Evolutionary conservation across 2,797 vertebrate species (phyloP), one percentile per base, ranked within the genome.

Genomic region (Sebastes ruberrimus): DNA sequence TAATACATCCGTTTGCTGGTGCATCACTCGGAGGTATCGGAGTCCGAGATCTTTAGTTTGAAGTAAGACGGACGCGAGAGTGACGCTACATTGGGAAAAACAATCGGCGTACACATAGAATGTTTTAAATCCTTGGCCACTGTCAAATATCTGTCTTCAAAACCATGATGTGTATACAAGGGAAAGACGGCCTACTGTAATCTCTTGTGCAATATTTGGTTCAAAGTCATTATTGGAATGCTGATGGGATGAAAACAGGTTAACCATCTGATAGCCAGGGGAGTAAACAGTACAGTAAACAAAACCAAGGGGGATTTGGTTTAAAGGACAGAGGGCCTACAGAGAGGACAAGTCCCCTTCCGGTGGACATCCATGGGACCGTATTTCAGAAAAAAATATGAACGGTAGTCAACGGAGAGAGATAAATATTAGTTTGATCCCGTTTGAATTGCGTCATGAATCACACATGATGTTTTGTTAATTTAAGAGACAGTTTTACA

Each of bases 201-300:
- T 94, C 91, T 93, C 92, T 84, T 87, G 78, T 86, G 93, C 94
- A 91, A 87, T 91, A 92, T 94, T 93, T 92, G 93, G 92, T 95
- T 93, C 84, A 84, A 89, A 84, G 90, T 92, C 77, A 55, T 89
- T 87, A 73, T 77, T 93, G 94, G 95, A 95, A 95, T 95, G 94
- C 86, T 73, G 86, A 92, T 82, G 84, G 62, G 65, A 63, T 87
- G 78, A 85, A 80, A 87, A 77, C 38, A 78, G 77, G 86, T 81
- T 27, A 75, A 78, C 75, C 56, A 46, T 88, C 72, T 71, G 78
- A 81, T 74, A 80, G 76, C 64, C 70, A 35, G 69, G 84, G 89
- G 90, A 88, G 91, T 92, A 93, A 92, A 95, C 88, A 84, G 71
- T 80, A 78, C 69, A 85, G 90, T 92, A 92, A 93, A 94, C 92